These are phyloP conservation scores for Eupithecia tripunctaria DNA, from an alignment of 2,888 invertebrate species.

Conservation along the genomic window DNA sequence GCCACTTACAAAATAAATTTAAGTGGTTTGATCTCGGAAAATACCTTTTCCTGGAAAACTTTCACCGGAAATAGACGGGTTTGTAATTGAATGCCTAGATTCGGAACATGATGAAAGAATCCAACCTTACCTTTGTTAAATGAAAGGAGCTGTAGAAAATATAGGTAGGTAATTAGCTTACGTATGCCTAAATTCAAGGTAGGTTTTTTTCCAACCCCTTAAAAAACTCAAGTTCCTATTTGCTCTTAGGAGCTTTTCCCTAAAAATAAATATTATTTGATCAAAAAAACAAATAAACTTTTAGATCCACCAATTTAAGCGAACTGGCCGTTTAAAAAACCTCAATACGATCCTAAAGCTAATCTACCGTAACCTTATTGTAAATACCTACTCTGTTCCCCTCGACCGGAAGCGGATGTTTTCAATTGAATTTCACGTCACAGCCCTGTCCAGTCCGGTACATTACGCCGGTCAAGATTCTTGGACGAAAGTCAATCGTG, in stretches of 20 bases:
- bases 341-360: slow-evolving; percentile 40
- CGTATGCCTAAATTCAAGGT: neutral
- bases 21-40: slow-evolving; percentile 13
- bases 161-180: no score
- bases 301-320: neutral
- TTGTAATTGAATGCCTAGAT: neutral
- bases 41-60: neutral
- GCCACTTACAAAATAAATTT: slow-evolving; percentile 40
- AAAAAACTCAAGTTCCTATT: no score
- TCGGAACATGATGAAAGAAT: neutral
- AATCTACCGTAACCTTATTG: slow-evolving; percentile 72
- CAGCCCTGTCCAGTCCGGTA: slow-evolving; percentile 71
- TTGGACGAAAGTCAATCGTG: slow-evolving; percentile 65
- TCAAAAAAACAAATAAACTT: neutral
- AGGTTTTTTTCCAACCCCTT: no score
- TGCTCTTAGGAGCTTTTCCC: no score
- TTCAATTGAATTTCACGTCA: slow-evolving; percentile 76
- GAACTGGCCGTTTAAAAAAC: slow-evolving; percentile 7
- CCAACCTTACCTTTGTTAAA: neutral
- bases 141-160: neutral
- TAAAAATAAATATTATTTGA: no score
- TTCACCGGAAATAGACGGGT: neutral
- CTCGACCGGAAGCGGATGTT: slow-evolving; percentile 57
- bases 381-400: slow-evolving; percentile 61
- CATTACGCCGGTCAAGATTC: slow-evolving; percentile 64